These are phyloP conservation scores for Buphagus erythrorhynchus DNA, from an alignment of 2,797 vertebrate species.

Conservation along the genomic window DNA sequence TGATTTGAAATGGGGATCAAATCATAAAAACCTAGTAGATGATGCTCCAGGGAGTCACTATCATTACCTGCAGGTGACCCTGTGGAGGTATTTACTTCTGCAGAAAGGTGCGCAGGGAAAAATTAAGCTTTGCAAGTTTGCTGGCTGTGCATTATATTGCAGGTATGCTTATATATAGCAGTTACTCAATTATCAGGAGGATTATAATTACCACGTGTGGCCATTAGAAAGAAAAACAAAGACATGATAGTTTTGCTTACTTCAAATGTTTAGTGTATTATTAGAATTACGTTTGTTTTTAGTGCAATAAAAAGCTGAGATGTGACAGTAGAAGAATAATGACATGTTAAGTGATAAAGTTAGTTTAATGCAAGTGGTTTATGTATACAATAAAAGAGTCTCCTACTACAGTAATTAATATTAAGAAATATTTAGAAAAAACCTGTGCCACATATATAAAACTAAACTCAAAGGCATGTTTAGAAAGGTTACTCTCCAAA, in stretches of 20 bases:
- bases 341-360: not conserved
- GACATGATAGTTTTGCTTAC: not conserved
- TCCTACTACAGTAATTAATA: not conserved
- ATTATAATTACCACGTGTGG: not conserved
- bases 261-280: not conserved
- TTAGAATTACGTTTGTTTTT: not conserved
- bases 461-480: not conserved
- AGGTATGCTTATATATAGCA: not conserved
- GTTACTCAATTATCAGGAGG: not conserved
- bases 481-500: not conserved
- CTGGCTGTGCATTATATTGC: not conserved
- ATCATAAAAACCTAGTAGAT: not conserved
- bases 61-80: not conserved
- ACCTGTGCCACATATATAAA: not conserved
- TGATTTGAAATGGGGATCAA: not conserved
- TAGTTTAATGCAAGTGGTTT: not conserved
- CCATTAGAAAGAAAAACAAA: not conserved
- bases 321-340: not conserved
- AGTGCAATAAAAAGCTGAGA: not conserved
- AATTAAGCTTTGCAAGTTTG: constrained; percentile 20
- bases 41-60: not conserved
- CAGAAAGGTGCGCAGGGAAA: not conserved
- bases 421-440: not conserved
- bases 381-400: not conserved
- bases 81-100: constrained; percentile 17